Conservation (phyloP, 2,113 vertebrate species). For the Sebastes fasciatus region DNA sequence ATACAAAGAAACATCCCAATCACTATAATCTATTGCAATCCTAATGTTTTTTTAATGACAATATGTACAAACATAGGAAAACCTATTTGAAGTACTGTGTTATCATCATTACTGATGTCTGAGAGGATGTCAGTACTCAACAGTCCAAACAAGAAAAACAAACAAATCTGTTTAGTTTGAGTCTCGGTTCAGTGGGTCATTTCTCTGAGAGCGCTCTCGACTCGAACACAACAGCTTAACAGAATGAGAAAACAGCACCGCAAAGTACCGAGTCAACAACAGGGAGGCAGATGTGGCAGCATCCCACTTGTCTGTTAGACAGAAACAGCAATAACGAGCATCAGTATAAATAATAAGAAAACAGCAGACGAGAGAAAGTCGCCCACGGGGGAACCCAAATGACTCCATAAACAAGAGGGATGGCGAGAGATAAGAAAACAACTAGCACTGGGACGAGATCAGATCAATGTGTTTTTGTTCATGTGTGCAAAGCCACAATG, state of each 20-base stretch:
- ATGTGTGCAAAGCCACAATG: background rate
- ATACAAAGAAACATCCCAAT: background rate
- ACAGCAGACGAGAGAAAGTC: slow-evolving; percentile 6
- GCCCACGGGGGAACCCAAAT: slow-evolving; percentile 24
- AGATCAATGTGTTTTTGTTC: background rate
- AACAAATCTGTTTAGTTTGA: slow-evolving; percentile 6
- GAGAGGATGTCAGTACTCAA: slow-evolving; percentile 1
- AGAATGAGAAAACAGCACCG: slow-evolving; percentile 6
- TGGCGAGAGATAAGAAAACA: slow-evolving; percentile 14
- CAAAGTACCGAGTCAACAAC: slow-evolving; percentile 26
- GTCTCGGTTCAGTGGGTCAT: slow-evolving; percentile 44
- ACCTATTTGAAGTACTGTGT: slow-evolving; percentile 13
- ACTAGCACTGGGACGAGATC: background rate
- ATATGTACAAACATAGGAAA: slow-evolving; percentile 11
- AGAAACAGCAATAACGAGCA: slow-evolving; percentile 42
- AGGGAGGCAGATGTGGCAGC: slow-evolving; percentile 39
- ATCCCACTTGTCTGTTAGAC: slow-evolving; percentile 22
- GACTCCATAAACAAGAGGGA: slow-evolving; percentile 27
- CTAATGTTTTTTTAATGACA: slow-evolving; percentile 40
- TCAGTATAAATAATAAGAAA: slow-evolving; percentile 49
- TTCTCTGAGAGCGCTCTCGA: background rate
- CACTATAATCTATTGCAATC: background rate
- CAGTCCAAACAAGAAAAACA: slow-evolving; percentile 26
- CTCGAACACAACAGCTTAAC: slow-evolving; percentile 28
- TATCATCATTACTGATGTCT: slow-evolving; percentile 18